phyloP scores from a whole-genome alignment of 2,797 vertebrate genomes.

The Falco concolor region DNA sequence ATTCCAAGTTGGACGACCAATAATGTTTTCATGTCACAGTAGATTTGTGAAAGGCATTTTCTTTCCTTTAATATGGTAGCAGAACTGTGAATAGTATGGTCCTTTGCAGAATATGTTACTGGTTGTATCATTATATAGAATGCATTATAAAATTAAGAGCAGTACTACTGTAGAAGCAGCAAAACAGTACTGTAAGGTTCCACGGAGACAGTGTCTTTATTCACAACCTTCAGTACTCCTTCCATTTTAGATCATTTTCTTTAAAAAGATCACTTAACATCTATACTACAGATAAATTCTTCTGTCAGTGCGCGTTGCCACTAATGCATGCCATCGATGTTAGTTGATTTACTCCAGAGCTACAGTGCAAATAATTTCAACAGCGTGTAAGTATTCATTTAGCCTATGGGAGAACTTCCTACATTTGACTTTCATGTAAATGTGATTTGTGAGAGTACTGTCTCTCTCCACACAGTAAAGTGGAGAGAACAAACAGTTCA shows the following conservation, averaged over 20 bases:
- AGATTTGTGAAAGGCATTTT: background rate
- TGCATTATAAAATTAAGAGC: background rate
- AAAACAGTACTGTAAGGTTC: background rate
- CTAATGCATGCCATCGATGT: background rate
- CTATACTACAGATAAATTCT: background rate
- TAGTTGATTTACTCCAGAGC: background rate
- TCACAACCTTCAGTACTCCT: background rate
- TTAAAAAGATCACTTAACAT: background rate
- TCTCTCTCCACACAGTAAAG: background rate
- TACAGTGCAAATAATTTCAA: background rate
- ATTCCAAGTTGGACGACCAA: background rate
- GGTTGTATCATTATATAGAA: background rate
- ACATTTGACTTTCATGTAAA: background rate
- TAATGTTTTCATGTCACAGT: background rate
- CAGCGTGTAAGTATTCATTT: background rate
- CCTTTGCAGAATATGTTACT: background rate
- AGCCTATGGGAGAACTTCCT: background rate
- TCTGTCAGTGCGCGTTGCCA: background rate
- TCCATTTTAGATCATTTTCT: background rate
- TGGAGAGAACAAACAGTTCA: background rate
- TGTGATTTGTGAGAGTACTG: background rate
- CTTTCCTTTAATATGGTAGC: background rate
- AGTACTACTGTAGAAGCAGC: background rate
- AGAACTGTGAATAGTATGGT: background rate
- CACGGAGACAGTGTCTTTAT: background rate